Base-by-base conservation (phyloP, 1,140 invertebrate genomes). In the Pachypeltis micranthus region DNA sequence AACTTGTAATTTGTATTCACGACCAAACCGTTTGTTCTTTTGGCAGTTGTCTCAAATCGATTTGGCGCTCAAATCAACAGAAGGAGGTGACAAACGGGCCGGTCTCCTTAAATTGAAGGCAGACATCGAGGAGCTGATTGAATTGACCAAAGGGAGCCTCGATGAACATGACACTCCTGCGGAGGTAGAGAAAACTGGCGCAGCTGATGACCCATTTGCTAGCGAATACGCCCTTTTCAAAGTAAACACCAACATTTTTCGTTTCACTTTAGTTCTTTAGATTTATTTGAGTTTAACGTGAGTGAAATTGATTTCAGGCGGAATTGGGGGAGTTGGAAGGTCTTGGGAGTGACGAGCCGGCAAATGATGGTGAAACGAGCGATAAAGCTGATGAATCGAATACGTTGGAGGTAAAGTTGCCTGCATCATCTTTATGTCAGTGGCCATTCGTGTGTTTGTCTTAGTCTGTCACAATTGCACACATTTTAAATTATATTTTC, bases 201-300 rank as follows among this genome's bases (percentile, higher is more conserved):
- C 31, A 39, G 31, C 31, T 7, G 31, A 39, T 39, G 31, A 39
- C 16, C 31, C 31, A 16, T 71, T 84, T 59, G 83, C 81, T 65
- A 78, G 82, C 67, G 85, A 88, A 76, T 83, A 87, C 77, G 78
- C 81, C 29, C 73, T 84, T 51, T 87, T 88, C 70, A 83, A 85
- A 78, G 83, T 83, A 74, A 26, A n/a, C n/a, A n/a, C n/a, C n/a
- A n/a, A n/a, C n/a, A n/a, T n/a, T n/a, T n/a, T n/a, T n/a, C n/a
- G n/a, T n/a, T n/a, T 10, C 10, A 31, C 61, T 62, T 56, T 44
- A 4, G 51, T 51, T 62, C 19, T 56, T 63, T 59, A 16, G 12
- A 31, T 25, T 7, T 59, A 57, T 61, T 25, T 54, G 54, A 60
- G 47, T 56, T 63, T n/a, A 56, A 56, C 34, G 19, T 66, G 14